Conservation (phyloP, 2,888 invertebrate genomes). For the Pocota personata region DNA sequence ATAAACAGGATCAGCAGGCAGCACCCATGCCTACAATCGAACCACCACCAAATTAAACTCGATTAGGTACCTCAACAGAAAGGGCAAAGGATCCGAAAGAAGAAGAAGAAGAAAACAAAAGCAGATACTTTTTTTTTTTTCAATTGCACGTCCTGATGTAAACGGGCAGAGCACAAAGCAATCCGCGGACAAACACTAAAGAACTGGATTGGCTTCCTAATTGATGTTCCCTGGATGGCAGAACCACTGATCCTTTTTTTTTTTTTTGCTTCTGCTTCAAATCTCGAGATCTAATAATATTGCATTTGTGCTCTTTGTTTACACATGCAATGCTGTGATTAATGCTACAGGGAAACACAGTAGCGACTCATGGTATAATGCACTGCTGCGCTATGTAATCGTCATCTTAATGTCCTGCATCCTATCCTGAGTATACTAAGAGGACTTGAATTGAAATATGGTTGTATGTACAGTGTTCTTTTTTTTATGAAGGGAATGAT, state of each 20-base stretch:
- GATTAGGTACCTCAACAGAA: neutral
- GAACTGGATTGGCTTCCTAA: constrained; percentile 61
- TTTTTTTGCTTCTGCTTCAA: neutral
- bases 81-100: constrained; percentile 11
- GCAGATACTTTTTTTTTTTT: constrained; percentile 15
- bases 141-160: constrained; percentile 25
- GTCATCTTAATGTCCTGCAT: constrained; percentile 64
- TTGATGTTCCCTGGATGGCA: constrained; percentile 24
- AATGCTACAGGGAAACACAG: constrained; percentile 42
- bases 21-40: too few species aligned
- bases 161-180: constrained; percentile 32
- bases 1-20: constrained; percentile 12
- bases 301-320: constrained; percentile 54
- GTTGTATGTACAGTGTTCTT: constrained; percentile 2
- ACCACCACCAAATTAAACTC: neutral
- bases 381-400: constrained; percentile 14
- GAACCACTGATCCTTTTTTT: constrained; percentile 42
- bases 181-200: constrained; percentile 32
- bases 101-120: neutral
- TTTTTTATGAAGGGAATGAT: constrained; percentile 49
- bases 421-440: neutral
- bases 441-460: constrained; percentile 30
- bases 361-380: constrained; percentile 26
- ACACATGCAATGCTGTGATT: constrained; percentile 69
- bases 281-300: constrained; percentile 36